phyloP scores from a whole-genome alignment of 2,888 invertebrate species.

The Acholoe squamosa region DNA sequence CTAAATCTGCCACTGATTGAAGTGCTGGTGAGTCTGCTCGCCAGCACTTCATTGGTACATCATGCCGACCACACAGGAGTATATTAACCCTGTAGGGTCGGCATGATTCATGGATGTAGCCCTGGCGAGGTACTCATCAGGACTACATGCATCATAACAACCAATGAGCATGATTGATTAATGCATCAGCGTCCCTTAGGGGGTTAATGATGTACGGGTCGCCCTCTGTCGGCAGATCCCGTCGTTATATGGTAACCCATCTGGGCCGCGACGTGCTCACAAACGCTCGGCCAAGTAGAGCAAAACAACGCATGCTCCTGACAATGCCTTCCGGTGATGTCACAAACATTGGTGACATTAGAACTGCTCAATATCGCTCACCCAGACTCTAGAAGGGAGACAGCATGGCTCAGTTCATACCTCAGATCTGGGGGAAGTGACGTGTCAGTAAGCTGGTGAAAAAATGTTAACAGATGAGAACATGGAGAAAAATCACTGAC shows the following conservation, averaged over 20 bases:
- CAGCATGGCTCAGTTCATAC: neutral
- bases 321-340: neutral
- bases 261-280: neutral
- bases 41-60: too few species aligned
- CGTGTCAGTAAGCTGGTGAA: too few species aligned
- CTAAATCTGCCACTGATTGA: too few species aligned
- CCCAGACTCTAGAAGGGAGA: neutral
- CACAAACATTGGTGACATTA: neutral
- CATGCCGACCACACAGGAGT: too few species aligned
- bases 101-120: too few species aligned
- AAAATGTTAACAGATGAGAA: neutral
- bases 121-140: too few species aligned
- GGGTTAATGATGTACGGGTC: neutral
- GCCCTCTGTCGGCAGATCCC: neutral
- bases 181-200: too few species aligned
- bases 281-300: neutral
- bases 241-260: conserved; percentile 1
- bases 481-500: neutral
- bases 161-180: too few species aligned
- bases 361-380: neutral
- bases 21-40: too few species aligned
- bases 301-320: neutral
- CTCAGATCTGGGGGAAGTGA: neutral
- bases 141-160: too few species aligned
- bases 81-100: too few species aligned